Evolutionary conservation across 2,797 vertebrate species (phyloP).

Genomic region (Pristis pectinata): DNA sequence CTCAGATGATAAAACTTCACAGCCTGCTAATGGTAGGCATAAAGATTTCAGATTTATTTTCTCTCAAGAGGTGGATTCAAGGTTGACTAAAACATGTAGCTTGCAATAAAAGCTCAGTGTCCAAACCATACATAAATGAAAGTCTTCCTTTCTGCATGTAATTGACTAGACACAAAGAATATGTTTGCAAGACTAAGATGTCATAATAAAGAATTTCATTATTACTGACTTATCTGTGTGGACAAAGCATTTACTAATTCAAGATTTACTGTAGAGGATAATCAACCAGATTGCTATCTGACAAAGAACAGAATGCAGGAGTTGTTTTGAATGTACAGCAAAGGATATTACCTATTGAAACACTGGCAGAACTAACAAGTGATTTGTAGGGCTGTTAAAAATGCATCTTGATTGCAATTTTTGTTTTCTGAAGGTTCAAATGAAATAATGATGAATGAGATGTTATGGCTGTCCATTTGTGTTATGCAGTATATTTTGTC

Average conservation of each 20-base stretch:
- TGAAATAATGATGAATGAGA: constrained; percentile 11
- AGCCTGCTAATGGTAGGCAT: constrained; percentile 3
- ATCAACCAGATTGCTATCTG: constrained; percentile 30
- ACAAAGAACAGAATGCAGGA: constrained; percentile 9
- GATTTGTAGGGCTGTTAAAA: not conserved
- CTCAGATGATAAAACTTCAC: not conserved
- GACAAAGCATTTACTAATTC: not conserved
- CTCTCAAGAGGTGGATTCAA: not conserved
- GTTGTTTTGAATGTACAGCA: not conserved
- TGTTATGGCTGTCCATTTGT: not conserved
- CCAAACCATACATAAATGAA: not conserved
- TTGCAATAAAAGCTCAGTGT: not conserved
- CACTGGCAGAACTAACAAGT: not conserved
- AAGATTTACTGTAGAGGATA: constrained; percentile 3
- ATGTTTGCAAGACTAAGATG: not conserved
- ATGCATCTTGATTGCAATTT: constrained; percentile 14
- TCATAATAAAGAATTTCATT: not conserved
- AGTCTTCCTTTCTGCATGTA: not conserved
- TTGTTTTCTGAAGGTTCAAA: not conserved
- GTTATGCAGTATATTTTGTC: not conserved
- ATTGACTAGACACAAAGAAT: not conserved
- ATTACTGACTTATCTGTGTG: not conserved
- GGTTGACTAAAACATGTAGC: not conserved
- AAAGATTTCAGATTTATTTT: not conserved
- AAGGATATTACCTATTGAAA: constrained; percentile 9